phyloP scores from a whole-genome alignment of 2,797 vertebrate genomes.

The Zalophus californianus region DNA sequence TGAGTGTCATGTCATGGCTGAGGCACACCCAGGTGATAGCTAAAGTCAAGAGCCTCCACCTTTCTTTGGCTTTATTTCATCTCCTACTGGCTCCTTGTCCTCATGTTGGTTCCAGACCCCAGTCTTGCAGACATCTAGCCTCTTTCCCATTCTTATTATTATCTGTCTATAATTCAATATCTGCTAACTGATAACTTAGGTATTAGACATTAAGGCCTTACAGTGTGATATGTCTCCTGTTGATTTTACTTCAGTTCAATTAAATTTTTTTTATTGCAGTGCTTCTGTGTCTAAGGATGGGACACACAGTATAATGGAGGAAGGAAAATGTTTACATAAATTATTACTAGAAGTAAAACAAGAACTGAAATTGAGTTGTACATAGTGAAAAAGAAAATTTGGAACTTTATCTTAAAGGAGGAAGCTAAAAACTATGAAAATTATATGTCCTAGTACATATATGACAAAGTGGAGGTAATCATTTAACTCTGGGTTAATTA shows the following conservation, averaged over 20 bases:
- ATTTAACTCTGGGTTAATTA: background rate
- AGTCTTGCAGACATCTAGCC: background rate
- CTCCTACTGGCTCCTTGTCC: background rate
- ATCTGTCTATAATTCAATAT: background rate
- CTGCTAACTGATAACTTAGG: background rate
- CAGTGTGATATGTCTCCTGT: background rate
- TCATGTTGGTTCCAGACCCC: background rate
- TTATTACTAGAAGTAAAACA: background rate
- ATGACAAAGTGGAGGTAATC: background rate
- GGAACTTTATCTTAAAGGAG: constrained; percentile 31
- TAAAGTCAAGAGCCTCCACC: background rate
- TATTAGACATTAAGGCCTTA: background rate
- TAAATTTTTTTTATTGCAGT: background rate
- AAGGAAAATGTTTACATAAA: background rate
- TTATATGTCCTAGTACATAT: background rate
- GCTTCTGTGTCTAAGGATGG: background rate
- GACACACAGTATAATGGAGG: background rate
- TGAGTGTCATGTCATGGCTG: background rate
- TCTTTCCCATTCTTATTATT: background rate
- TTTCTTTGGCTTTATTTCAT: background rate
- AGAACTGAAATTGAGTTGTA: background rate
- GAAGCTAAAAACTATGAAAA: background rate
- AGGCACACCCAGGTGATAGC: background rate
- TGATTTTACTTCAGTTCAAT: constrained; percentile 31
- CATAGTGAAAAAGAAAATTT: background rate